A percentile compares a stretch with the other conserved stretches of the same genome.
Evolutionary conservation across 1,140 invertebrate species (phyloP).

Genomic region (Diplogasteroides magnus): DNA sequence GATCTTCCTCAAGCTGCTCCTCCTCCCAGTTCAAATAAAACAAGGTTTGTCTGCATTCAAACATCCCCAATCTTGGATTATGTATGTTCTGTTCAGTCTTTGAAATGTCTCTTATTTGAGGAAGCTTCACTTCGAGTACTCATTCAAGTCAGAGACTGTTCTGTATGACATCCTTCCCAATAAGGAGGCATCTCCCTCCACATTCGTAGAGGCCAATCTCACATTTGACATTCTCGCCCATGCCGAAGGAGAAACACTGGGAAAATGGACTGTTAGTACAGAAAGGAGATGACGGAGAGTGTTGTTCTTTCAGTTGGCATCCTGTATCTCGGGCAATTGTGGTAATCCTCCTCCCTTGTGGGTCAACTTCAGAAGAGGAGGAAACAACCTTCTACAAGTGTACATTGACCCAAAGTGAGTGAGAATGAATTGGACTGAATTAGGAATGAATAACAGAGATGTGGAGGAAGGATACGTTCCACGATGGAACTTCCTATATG

Average conservation of each 20-base stretch:
- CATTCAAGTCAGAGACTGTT: slow-evolving; percentile 18
- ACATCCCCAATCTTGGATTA: too few relatives aligned
- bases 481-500: slow-evolving; percentile 25
- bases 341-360: slow-evolving; percentile 13
- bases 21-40: too few relatives aligned
- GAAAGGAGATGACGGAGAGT: background rate
- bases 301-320: background rate
- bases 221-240: slow-evolving; percentile 28
- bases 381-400: slow-evolving; percentile 18
- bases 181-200: slow-evolving; percentile 17
- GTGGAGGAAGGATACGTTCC: background rate
- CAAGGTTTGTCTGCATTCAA: too few relatives aligned
- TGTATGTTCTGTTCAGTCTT: too few relatives aligned
- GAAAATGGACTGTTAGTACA: slow-evolving; percentile 6
- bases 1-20: too few relatives aligned
- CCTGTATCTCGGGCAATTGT: slow-evolving; percentile 18
- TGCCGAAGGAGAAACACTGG: slow-evolving; percentile 17
- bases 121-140: slow-evolving; percentile 21
- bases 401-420: slow-evolving; percentile 10
- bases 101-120: too few relatives aligned
- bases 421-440: background rate
- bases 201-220: slow-evolving; percentile 13
- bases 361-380: slow-evolving; percentile 21
- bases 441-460: background rate
- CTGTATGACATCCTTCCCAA: slow-evolving; percentile 21